Percentiles rank a stretch among this genome's conserved stretches.
Conservation (phyloP, 1,140 invertebrate genomes). For the Cydia pomonella region DNA sequence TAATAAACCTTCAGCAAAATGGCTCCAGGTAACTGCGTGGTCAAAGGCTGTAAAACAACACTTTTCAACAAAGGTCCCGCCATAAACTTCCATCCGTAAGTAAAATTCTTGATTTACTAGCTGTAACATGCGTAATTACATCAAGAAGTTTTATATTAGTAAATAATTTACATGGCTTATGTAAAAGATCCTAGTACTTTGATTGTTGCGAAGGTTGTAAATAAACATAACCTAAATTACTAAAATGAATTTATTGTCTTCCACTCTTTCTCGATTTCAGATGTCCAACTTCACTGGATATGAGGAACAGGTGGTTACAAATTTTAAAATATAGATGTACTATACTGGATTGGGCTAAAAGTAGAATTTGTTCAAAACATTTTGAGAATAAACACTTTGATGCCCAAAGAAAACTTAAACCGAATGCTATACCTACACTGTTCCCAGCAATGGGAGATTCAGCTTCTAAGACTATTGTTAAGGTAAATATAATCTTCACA, state of each 20-base stretch:
- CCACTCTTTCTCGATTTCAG: conserved; percentile 45
- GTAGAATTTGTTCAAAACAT: conserved; percentile 70
- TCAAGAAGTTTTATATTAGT: no score
- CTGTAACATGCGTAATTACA: conserved; percentile 23
- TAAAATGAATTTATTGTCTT: background rate
- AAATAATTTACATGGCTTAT: no score
- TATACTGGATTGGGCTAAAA: conserved; percentile 61
- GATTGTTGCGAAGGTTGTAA: no score
- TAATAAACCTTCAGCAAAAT: conserved; percentile 22
- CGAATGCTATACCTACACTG: conserved; percentile 63
- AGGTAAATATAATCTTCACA: conserved; percentile 1
- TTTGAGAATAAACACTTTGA: conserved; percentile 70
- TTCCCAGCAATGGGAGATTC: conserved; percentile 45
- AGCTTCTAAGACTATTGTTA: conserved; percentile 21
- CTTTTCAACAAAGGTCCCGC: conserved; percentile 57
- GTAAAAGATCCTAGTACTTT: no score
- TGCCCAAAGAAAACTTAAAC: conserved; percentile 55
- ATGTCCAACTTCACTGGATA: conserved; percentile 58
- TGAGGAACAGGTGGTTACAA: conserved; percentile 67
- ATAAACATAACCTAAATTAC: background rate
- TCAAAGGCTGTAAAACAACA: conserved; percentile 60
- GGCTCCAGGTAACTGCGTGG: conserved; percentile 53
- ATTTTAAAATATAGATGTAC: conserved; percentile 63
- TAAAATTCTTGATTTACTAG: conserved; percentile 17
- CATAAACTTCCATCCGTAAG: conserved; percentile 60